phyloP scores from a whole-genome alignment of 2,797 vertebrate genomes.

The Spinus olivaceus region DNA sequence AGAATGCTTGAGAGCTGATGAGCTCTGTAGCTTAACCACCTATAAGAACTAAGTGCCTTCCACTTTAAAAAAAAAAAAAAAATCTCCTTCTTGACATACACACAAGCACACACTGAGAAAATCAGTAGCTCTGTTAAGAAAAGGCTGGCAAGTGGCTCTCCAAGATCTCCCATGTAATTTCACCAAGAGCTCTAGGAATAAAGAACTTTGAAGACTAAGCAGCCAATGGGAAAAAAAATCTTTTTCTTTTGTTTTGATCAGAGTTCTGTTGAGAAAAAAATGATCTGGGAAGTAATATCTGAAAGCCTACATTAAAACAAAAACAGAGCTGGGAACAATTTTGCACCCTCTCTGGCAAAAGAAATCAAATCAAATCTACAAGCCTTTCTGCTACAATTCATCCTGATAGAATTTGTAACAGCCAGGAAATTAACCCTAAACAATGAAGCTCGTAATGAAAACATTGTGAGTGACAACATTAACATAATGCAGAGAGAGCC shows the following conservation, averaged over 20 bases:
- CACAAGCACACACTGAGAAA: background rate
- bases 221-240: background rate
- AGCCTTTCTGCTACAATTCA: conserved; percentile 22
- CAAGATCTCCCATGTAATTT: background rate
- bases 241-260: background rate
- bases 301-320: background rate
- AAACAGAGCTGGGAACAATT: background rate
- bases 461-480: conserved; percentile 9
- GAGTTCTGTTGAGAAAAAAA: background rate
- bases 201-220: background rate
- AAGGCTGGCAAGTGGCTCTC: background rate
- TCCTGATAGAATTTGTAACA: conserved; percentile 9
- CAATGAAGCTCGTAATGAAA: conserved; percentile 46
- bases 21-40: background rate
- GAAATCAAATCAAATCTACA: conserved; percentile 26
- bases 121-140: background rate
- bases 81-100: background rate
- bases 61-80: background rate
- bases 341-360: background rate
- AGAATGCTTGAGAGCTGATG: background rate
- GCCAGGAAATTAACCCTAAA: conserved; percentile 36
- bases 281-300: background rate
- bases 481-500: background rate
- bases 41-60: background rate
- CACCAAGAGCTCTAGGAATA: background rate